phyloP scores from a whole-genome alignment of 2,888 invertebrate species.

The Nomada fabriciana region DNA sequence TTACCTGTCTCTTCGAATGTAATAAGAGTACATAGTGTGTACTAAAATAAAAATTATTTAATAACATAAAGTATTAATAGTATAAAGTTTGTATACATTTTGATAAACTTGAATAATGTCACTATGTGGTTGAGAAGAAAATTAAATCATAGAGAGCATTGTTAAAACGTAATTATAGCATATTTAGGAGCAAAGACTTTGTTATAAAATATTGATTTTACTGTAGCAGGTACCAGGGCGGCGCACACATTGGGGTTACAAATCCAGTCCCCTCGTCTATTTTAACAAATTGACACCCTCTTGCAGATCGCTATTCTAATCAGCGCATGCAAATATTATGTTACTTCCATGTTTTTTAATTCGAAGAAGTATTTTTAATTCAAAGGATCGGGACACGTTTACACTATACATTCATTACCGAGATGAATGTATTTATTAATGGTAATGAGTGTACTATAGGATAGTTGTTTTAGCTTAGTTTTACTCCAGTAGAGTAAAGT shows the following conservation, averaged over 20 bases:
- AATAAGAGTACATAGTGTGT: not conserved
- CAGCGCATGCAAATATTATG: conserved; percentile 72
- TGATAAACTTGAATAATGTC: conserved; percentile 28
- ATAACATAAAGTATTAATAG: conserved; percentile 20
- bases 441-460: conserved; percentile 30
- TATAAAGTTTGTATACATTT: conserved; percentile 34
- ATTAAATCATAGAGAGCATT: conserved; percentile 28
- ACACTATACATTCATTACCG: conserved; percentile 16
- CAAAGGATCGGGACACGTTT: conserved; percentile 3
- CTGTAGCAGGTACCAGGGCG: conserved; percentile 78
- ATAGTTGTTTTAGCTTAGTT: conserved; percentile 37
- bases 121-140: conserved; percentile 1
- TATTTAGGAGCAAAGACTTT: conserved; percentile 24
- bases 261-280: conserved; percentile 81
- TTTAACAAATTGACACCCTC: conserved; percentile 82
- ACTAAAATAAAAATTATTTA: conserved; percentile 27
- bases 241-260: conserved; percentile 80
- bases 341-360: conserved; percentile 33
- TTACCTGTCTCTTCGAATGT: conserved; percentile 27
- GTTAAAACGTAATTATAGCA: conserved; percentile 41
- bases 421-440: conserved; percentile 10
- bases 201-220: conserved; percentile 61
- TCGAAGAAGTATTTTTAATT: conserved; percentile 4
- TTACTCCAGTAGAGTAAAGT: conserved; percentile 35
- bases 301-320: conserved; percentile 79